A percentile compares a stretch with the other conserved stretches of the same genome.
phyloP scores from a whole-genome alignment of 2,797 vertebrate species.

The Ctenopoma kingsleyae region DNA sequence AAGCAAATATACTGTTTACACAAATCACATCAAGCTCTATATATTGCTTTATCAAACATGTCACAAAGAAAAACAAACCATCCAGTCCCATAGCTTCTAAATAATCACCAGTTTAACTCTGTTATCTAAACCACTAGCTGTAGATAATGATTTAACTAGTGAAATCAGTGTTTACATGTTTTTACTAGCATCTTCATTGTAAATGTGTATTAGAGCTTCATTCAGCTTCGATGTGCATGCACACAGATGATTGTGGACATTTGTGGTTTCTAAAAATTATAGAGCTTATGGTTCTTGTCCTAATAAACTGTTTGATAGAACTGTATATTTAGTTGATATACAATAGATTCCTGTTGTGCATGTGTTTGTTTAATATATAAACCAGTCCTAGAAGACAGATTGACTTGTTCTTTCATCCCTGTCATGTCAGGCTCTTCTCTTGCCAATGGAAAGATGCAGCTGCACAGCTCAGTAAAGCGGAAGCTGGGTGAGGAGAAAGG shows the following conservation, averaged over 20 bases:
- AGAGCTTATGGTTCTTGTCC: neutral
- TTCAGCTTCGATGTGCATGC: too few species aligned
- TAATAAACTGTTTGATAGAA: neutral
- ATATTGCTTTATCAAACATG: neutral
- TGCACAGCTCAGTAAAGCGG: slow-evolving; percentile 92
- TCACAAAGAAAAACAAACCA: neutral
- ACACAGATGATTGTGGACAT: neutral
- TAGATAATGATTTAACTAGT: neutral
- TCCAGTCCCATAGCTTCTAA: neutral
- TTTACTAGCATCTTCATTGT: neutral
- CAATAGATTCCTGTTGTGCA: neutral
- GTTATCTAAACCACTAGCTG: slow-evolving; percentile 8
- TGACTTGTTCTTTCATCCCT: slow-evolving; percentile 38
- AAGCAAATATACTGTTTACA: slow-evolving; percentile 4
- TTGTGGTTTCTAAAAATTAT: neutral
- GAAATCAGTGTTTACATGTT: neutral
- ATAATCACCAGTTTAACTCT: neutral
- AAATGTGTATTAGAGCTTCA: neutral
- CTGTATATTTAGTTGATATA: neutral
- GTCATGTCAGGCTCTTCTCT: slow-evolving; percentile 85
- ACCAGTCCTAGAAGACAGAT: neutral
- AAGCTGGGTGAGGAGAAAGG: slow-evolving; percentile 91
- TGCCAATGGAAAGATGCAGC: slow-evolving; percentile 89
- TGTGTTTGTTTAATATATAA: neutral
- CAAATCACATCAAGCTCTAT: neutral